Base-by-base conservation (phyloP, 2,888 invertebrate genomes). In the Drosophila sordidula region DNA sequence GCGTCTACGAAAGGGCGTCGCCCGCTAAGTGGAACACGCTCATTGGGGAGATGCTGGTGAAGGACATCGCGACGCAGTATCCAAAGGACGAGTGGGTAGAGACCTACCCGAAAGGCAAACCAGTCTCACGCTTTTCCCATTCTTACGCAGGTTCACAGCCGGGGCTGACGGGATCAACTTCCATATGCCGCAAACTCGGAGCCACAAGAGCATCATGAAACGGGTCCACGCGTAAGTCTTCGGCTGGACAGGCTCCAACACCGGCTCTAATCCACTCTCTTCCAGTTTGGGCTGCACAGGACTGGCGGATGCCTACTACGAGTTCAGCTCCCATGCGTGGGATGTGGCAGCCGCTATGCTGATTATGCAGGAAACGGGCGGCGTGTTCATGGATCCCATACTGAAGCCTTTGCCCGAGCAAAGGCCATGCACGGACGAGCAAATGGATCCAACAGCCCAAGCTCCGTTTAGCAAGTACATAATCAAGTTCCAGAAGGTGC, bases 291-390 rank as follows among this genome's bases (percentile, higher is more conserved):
- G 58, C 6, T 66, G 56, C 36, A 55, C 57, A 79, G 98, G 98
- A 1, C 95, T 94, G 2, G 95, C 95, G 3, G 98, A 98, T 93
- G 95, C 94, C 3, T 96, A 97, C 22, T 4, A 95, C 90, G 98
- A 98, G 91, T 96, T 95, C 93, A 98, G 98, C 1, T 95, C 98
- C 74, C 98, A 98, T 92, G 95, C 96, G 16, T 98, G 98, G 98
- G 96, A 96, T 86, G 93, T 96, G 68, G 96, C 96, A 14, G 96
- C 96, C 6, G 98, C 97, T 0, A 95, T 95, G 89, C 93, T 98
- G 25, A 94, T 98, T 50, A 95, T 98, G 0, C 93, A 94, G 64
- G 98, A 98, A 93, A 98, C 98, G 12, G 98, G 98, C 4, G 98
- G 98, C 3, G 94, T 95, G n/a, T 95, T 96, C 47, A 93, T 96